Evolutionary conservation across 1,140 invertebrate genomes (phyloP), one percentile per base, ranked within the genome.

Genomic region (Berghia stephanieae): DNA sequence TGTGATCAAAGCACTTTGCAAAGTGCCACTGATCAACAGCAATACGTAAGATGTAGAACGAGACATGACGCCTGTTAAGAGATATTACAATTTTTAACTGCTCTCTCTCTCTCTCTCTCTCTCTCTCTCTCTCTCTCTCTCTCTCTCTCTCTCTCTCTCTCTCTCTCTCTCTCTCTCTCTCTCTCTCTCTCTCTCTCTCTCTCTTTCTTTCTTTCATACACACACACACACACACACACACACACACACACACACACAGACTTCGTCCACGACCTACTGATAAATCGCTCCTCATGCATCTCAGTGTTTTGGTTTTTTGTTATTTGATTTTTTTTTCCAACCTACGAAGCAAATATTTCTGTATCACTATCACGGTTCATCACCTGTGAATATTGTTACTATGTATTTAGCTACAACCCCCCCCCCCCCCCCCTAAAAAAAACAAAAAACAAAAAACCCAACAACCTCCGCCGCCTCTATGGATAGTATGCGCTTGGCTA

Each of bases 161-260:
- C 57, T 63, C 27, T 63, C 57, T 63, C 27, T 63, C 57, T 63
- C 27, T 63, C 57, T 63, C 27, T 63, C 57, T 63, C 27, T 63
- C 57, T 16, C 27, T 63, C 57, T 63, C 57, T 63, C 57, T 63
- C 57, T 63, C 57, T 63, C 57, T 16, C 10, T 16, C 57, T 16
- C 57, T 63, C 13, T 16, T 55, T 13, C 66, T 16, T 63, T 57
- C 38, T 43, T 60, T 68, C 38, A 36, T n/a, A 40, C 66, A 68
- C 66, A 4, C 3, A 34, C 27, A 8, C 8, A 68, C 4, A 40
- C n/a, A 68, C 27, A 34, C 3, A 34, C 27, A 68, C 27, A 68
- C 31, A 34, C 27, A 34, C 66, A 40, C 66, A 27, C n/a, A 40
- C 27, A 16, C 27, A 70, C 68, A 8, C 24, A 3, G 16, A 34